Evolutionary conservation across 2,113 vertebrate species (phyloP).

Genomic region (Aramus guarauna): DNA sequence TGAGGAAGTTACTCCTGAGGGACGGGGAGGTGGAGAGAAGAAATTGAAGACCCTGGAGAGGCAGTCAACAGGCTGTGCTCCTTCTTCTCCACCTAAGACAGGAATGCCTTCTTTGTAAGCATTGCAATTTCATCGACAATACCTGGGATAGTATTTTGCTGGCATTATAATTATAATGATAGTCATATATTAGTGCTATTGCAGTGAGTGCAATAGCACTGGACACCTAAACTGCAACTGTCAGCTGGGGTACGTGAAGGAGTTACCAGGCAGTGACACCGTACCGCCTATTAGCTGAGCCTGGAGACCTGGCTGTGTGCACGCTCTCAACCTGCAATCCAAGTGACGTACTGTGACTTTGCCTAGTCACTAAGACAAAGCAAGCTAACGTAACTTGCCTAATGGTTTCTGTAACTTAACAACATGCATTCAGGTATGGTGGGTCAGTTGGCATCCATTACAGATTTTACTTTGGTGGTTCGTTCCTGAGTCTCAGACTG

Average conservation of each 20-base stretch:
- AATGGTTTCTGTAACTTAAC: neutral
- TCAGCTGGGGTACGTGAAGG: neutral
- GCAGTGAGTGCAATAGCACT: no score
- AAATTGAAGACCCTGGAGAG: no score
- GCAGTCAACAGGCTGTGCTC: no score
- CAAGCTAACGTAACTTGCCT: neutral
- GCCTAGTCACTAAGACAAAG: neutral
- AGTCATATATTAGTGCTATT: no score
- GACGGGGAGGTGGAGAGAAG: no score
- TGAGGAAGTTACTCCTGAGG: no score
- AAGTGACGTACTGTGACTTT: neutral
- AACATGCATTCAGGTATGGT: fast-evolving
- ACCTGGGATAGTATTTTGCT: no score
- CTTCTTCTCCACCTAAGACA: no score
- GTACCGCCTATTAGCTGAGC: neutral
- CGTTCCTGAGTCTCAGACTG: neutral
- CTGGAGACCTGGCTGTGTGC: neutral
- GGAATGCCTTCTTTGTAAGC: no score
- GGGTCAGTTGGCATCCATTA: neutral
- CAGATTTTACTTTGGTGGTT: neutral
- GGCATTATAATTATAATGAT: no score
- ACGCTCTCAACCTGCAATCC: neutral
- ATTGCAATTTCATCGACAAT: no score
- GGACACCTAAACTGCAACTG: neutral
- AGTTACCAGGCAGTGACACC: neutral